Conservation (phyloP, 2,113 vertebrate species). For the Tylochromis polylepis region DNA sequence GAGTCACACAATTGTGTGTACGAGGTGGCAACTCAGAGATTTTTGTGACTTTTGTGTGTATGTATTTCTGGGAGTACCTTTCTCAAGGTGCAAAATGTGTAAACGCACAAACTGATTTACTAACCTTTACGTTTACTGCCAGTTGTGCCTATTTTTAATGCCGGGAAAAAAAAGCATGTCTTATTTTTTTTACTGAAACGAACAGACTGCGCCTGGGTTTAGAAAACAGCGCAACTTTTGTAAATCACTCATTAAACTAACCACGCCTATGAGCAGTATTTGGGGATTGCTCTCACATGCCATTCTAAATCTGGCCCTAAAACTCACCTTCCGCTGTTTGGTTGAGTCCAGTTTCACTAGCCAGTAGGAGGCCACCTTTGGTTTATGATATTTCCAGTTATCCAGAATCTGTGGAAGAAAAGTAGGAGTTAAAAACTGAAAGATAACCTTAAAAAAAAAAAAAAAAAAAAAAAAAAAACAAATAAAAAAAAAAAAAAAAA, state of each 20-base stretch:
- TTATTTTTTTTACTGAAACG: neutral
- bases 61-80: neutral
- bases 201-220: neutral
- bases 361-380: constrained; percentile 96
- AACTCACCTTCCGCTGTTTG: constrained; percentile 91
- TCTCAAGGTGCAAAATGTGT: neutral
- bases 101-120: neutral
- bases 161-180: neutral
- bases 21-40: too few relatives aligned
- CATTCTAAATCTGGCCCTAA: neutral
- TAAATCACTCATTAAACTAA: too few relatives aligned
- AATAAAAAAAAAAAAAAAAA: neutral
- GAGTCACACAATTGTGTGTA: neutral
- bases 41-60: neutral
- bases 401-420: constrained; percentile 83
- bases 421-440: neutral
- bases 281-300: neutral
- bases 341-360: constrained; percentile 91
- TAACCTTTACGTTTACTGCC: neutral
- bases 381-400: constrained; percentile 97
- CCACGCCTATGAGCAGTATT: too few relatives aligned
- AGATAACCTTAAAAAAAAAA: neutral
- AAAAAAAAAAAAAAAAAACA: neutral
- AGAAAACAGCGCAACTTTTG: neutral
- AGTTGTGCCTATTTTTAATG: accelerated